phyloP scores from a whole-genome alignment of 2,888 invertebrate genomes.

The Noctua pronuba region DNA sequence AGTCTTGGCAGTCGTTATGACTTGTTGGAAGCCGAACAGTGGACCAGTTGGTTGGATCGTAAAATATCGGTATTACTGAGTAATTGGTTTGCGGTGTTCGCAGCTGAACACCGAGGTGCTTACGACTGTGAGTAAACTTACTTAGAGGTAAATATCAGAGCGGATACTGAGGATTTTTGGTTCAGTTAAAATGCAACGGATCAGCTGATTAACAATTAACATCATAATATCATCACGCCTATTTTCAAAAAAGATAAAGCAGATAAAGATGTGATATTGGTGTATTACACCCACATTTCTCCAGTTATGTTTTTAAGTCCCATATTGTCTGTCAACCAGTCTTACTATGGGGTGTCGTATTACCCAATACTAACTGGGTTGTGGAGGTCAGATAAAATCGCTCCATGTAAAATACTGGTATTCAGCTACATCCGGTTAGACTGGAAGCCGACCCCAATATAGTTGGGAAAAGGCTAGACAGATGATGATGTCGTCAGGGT shows the following conservation, averaged over 20 bases:
- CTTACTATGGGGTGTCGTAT: too few relatives aligned
- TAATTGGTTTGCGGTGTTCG: constrained; percentile 5
- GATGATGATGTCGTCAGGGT: too few relatives aligned
- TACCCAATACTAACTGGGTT: too few relatives aligned
- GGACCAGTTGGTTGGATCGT: neutral
- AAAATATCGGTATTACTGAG: neutral
- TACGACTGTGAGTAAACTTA: neutral
- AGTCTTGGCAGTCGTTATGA: neutral
- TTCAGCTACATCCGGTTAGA: too few relatives aligned
- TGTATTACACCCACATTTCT: neutral
- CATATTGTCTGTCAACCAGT: too few relatives aligned
- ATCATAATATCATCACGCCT: neutral
- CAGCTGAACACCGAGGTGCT: neutral
- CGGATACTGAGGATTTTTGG: neutral
- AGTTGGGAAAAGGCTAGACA: too few relatives aligned
- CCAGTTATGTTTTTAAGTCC: neutral
- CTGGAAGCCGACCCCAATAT: too few relatives aligned
- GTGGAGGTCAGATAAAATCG: too few relatives aligned
- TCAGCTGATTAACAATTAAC: neutral
- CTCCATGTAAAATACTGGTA: too few relatives aligned
- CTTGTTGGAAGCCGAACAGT: neutral
- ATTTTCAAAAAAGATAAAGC: neutral
- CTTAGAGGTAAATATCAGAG: neutral
- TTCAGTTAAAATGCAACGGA: neutral
- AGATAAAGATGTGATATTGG: neutral